Evolutionary conservation across 2,888 invertebrate genomes (phyloP), one percentile per base, ranked within the genome.

Genomic region (Cantharis nigra): DNA sequence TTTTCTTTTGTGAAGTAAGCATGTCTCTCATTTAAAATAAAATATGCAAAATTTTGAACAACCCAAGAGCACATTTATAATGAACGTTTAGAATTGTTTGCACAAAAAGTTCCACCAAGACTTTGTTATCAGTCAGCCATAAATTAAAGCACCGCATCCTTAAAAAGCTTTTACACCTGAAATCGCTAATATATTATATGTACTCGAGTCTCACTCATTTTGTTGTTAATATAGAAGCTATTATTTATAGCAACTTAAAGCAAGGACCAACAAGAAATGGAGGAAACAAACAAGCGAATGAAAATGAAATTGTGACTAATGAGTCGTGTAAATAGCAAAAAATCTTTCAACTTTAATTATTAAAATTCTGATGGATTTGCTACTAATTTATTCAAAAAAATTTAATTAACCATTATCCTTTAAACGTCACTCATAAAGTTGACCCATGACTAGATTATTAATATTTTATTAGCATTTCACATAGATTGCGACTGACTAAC

Each of bases 111-210:
- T 75, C 63, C 69, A 69, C 30, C 72, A 76, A 74, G 79, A 79
- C 72, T 77, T 78, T 77, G 77, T 77, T 79, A 79, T 79, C 79
- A 79, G 79, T 75, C 73, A 30, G 70, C 79, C 69, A 78, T 78
- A 78, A 78, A 78, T 78, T 78, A 78, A 72, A 76, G 74, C 74
- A 71, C 72, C 70, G 78, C 78, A 78, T 74, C 74, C 72, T 78
- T 76, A 76, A 76, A 78, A 78, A 76, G 76, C 76, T 75, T 78
- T 78, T 76, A 76, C 76, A 78, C 76, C 78, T 78, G 78, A 74
- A 78, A 74, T 78, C 74, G 76, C 74, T 78, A 78, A 78, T 78
- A 75, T 78, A 78, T 75, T 78, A 70, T 78, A 78, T 78, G 78
- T 75, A 75, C 78, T 75, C 78, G 78, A 78, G 72, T 75, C 72